A percentile compares a stretch with the other conserved stretches of the same genome.
Conservation (phyloP, 92 coral and sea anemone genomes). For the Porites divaricata region DNA sequence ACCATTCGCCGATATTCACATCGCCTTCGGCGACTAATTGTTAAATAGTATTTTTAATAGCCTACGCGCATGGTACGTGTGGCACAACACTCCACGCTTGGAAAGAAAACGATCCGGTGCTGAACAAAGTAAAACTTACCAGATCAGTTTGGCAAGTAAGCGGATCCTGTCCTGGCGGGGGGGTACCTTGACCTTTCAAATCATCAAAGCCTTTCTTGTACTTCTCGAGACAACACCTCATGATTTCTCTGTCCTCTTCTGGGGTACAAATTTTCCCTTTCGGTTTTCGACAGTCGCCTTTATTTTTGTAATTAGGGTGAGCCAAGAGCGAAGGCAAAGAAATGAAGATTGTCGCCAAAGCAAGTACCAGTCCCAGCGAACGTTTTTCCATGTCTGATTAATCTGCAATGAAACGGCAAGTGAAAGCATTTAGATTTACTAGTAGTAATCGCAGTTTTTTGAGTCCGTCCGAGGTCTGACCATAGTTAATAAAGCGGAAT, state of each 20-base stretch:
- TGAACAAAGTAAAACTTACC: neutral
- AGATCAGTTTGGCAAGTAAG: conserved; percentile 26
- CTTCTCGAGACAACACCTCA: conserved; percentile 3
- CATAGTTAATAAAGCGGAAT: no score
- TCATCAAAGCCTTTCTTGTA: conserved; percentile 16
- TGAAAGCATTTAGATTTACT: no score
- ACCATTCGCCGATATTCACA: no score
- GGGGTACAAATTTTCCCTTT: neutral
- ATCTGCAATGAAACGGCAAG: neutral
- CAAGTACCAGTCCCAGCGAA: neutral
- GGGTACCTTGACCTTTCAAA: neutral
- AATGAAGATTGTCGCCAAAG: neutral
- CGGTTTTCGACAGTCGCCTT: neutral
- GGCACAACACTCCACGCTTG: no score
- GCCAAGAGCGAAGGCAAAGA: neutral
- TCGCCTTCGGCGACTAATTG: no score
- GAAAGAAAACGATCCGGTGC: no score
- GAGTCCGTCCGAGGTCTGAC: no score
- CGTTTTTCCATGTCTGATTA: conserved; percentile 5
- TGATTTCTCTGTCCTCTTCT: neutral
- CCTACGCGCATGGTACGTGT: no score
- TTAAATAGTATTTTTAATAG: no score
- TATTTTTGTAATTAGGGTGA: neutral
- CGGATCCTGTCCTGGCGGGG: neutral
- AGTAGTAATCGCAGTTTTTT: no score